Conservation (phyloP, 1,140 invertebrate species). For the Dolichoris vasculosae region DNA sequence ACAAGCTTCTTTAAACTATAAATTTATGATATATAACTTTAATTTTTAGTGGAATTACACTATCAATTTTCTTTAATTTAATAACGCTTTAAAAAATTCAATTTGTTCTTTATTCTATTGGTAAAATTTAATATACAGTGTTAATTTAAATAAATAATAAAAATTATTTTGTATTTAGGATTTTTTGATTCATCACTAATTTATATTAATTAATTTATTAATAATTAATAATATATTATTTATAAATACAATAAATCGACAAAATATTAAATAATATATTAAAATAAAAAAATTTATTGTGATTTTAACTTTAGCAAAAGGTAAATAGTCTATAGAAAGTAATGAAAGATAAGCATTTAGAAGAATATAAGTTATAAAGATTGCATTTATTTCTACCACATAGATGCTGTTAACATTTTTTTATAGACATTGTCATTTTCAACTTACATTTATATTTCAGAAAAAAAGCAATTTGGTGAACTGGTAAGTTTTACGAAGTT, state of each 20-base stretch:
- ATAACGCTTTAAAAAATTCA: conserved; percentile 45
- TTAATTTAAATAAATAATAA: neutral
- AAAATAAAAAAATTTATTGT: neutral
- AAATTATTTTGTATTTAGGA: neutral
- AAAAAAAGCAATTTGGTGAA: conserved; percentile 63
- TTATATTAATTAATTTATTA: too few relatives aligned
- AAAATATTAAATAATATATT: neutral
- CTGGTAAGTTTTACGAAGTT: conserved; percentile 58
- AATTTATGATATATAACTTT: too few relatives aligned
- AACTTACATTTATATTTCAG: conserved; percentile 67
- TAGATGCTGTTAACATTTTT: conserved; percentile 52
- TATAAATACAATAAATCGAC: neutral
- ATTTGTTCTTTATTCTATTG: conserved; percentile 31
- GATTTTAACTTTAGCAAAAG: neutral
- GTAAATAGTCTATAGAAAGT: neutral
- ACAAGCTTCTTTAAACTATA: too few relatives aligned
- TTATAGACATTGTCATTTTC: conserved; percentile 14
- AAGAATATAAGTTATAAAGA: neutral
- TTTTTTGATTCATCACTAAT: neutral
- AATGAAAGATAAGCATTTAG: conserved; percentile 5
- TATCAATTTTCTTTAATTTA: neutral
- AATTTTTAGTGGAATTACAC: neutral
- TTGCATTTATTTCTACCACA: conserved; percentile 17
- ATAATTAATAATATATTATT: neutral
- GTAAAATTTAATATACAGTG: neutral